Evolutionary conservation across 2,113 vertebrate species (phyloP).

Genomic region (Parus major): DNA sequence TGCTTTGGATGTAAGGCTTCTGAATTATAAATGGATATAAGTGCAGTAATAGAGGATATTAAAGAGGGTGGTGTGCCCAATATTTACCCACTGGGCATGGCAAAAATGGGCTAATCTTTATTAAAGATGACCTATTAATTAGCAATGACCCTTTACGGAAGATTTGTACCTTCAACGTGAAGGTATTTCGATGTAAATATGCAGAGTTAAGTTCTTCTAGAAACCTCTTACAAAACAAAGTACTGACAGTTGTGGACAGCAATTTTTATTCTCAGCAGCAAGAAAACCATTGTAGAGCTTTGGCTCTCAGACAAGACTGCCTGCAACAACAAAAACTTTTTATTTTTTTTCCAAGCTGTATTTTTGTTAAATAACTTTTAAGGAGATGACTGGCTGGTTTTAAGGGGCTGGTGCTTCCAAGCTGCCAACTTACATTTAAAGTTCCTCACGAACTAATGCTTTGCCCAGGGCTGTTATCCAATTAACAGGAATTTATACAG

Average conservation of each 20-base stretch:
- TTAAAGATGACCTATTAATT: neutral
- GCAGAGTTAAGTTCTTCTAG: neutral
- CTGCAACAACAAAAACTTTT: neutral
- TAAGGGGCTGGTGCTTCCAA: neutral
- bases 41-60: neutral
- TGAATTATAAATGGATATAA: slow-evolving; percentile 3
- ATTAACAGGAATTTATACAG: slow-evolving; percentile 27
- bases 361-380: slow-evolving; percentile 27
- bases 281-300: neutral
- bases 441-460: neutral
- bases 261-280: neutral
- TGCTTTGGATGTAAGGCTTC: neutral
- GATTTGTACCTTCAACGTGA: neutral
- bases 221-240: neutral
- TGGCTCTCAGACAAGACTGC: neutral
- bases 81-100: neutral
- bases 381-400: neutral
- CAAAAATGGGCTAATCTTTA: slow-evolving; percentile 1
- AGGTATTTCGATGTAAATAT: neutral
- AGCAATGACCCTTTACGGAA: neutral
- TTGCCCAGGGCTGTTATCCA: slow-evolving; percentile 26
- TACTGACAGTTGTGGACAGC: neutral
- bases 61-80: neutral
- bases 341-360: neutral
- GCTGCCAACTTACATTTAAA: slow-evolving; percentile 10